phyloP scores from a whole-genome alignment of 2,797 vertebrate species.

The Cuniculus paca region DNA sequence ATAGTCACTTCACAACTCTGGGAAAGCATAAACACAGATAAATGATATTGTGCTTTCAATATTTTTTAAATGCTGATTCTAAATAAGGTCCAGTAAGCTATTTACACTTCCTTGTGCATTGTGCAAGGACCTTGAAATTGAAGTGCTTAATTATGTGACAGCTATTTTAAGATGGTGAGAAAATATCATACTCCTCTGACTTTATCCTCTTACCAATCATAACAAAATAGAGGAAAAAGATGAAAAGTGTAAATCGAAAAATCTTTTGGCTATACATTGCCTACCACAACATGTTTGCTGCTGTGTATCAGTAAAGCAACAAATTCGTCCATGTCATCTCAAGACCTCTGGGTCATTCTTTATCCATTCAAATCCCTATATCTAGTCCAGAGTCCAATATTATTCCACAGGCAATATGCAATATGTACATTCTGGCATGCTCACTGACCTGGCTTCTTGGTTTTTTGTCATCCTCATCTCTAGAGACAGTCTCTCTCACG shows the following conservation, averaged over 20 bases:
- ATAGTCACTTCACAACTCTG: conserved; percentile 67
- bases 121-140: conserved; percentile 68
- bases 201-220: conserved; percentile 53
- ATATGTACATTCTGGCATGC: too few species aligned
- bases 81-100: conserved; percentile 80
- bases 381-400: background rate
- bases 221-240: conserved; percentile 58
- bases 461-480: background rate
- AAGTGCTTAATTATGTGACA: conserved; percentile 78
- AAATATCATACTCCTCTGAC: conserved; percentile 67
- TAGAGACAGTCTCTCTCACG: background rate
- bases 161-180: conserved; percentile 76
- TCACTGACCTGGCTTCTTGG: background rate
- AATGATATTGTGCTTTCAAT: conserved; percentile 67
- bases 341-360: background rate
- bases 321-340: background rate
- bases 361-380: background rate
- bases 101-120: conserved; percentile 68
- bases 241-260: conserved; percentile 64
- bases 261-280: conserved; percentile 18
- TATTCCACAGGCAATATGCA: background rate
- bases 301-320: conserved; percentile 15
- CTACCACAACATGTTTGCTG: conserved; percentile 11
- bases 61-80: conserved; percentile 65
- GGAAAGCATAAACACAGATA: conserved; percentile 75